These are phyloP conservation scores for Mythimna albipuncta DNA, from an alignment of 2,888 invertebrate genomes.

Conservation along the genomic window DNA sequence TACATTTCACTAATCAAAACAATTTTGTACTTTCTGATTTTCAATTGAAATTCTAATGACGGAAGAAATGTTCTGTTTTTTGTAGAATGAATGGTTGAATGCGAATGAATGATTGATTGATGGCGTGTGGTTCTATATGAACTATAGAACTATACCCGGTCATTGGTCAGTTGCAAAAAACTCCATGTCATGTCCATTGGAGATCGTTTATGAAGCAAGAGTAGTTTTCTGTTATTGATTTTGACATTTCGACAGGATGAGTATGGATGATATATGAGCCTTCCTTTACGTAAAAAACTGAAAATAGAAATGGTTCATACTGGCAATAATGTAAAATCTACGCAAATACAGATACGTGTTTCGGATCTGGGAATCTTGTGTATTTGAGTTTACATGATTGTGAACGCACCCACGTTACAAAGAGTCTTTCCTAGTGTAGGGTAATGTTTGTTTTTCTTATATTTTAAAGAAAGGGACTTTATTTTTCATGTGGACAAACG, in stretches of 20 bases:
- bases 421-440: too few species aligned
- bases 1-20: conserved; percentile 25
- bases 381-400: too few species aligned
- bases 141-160: conserved; percentile 26
- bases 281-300: not conserved
- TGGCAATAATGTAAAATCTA: not conserved
- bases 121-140: conserved; percentile 34
- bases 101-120: conserved; percentile 48
- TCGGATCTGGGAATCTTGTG: too few species aligned
- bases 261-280: conserved; percentile 7
- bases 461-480: too few species aligned
- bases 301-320: not conserved
- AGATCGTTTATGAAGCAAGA: conserved; percentile 16
- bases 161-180: conserved; percentile 42
- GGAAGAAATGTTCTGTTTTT: conserved; percentile 35
- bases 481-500: too few species aligned
- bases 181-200: conserved; percentile 38
- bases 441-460: too few species aligned
- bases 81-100: conserved; percentile 2
- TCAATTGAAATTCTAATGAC: conserved; percentile 27
- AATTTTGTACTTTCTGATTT: conserved; percentile 22
- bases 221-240: conserved; percentile 42
- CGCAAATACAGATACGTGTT: too few species aligned
- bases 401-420: too few species aligned
- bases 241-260: conserved; percentile 36